These are phyloP conservation scores for Atrina japonica DNA, from an alignment of 2,888 invertebrate genomes.

Conservation along the genomic window DNA sequence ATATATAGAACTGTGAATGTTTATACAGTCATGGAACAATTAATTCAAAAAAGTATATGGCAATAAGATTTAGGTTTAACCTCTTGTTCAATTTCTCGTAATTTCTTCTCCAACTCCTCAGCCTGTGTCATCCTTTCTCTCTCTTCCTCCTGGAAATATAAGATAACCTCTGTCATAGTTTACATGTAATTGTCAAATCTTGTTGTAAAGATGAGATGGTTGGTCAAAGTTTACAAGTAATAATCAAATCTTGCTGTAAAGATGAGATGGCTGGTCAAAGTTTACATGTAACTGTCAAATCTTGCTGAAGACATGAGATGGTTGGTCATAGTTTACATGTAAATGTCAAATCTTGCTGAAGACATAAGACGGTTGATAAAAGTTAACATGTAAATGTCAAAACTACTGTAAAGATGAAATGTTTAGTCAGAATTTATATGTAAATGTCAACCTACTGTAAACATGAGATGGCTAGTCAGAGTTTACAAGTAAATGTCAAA, in stretches of 20 bases:
- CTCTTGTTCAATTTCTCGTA: slow-evolving; percentile 68
- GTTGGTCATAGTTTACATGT: too few species aligned
- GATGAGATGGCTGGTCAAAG: too few species aligned
- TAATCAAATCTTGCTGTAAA: background rate
- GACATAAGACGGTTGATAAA: too few species aligned
- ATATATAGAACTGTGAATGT: background rate
- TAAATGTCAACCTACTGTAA: too few species aligned
- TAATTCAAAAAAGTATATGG: background rate
- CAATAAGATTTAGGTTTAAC: slow-evolving; percentile 31
- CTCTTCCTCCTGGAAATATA: slow-evolving; percentile 66
- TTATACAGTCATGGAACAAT: background rate
- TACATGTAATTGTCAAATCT: background rate
- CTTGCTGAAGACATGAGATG: too few species aligned
- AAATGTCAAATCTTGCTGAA: too few species aligned
- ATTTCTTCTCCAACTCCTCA: slow-evolving; percentile 69
- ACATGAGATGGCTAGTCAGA: too few species aligned
- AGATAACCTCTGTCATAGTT: background rate
- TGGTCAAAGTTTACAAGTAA: background rate
- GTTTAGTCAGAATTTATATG: too few species aligned
- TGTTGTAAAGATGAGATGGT: background rate
- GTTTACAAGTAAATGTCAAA: too few species aligned
- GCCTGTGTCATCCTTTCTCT: slow-evolving; percentile 57
- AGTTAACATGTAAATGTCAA: too few species aligned
- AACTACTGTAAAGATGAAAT: too few species aligned
- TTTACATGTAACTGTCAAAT: too few species aligned